Conservation (phyloP, 2,797 vertebrate genomes). For the Hyperoplus lanceolatus region DNA sequence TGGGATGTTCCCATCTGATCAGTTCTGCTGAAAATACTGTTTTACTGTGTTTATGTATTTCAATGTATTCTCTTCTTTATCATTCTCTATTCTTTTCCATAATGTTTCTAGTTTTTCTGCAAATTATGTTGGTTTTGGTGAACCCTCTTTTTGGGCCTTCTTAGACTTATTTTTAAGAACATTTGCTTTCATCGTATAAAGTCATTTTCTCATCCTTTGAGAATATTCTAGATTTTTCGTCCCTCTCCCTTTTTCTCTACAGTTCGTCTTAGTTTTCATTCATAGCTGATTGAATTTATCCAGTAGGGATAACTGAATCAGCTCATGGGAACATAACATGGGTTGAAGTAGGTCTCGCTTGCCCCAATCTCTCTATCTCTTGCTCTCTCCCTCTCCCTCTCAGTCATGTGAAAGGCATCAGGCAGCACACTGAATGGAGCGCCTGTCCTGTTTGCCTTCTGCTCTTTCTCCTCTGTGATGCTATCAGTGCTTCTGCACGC, state of each 20-base stretch:
- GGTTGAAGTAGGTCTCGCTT: constrained; percentile 33
- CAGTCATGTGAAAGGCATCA: constrained; percentile 84
- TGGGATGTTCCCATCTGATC: not conserved
- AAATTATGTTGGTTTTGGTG: not conserved
- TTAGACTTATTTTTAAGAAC: not conserved
- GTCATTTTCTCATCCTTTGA: not conserved
- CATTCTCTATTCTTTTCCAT: not conserved
- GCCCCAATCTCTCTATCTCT: constrained; percentile 33
- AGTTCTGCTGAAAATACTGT: not conserved
- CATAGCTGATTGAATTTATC: constrained; percentile 70
- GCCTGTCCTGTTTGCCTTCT: constrained; percentile 60
- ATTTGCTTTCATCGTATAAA: not conserved
- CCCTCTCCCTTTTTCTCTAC: constrained; percentile 13
- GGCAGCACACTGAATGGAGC: constrained; percentile 66
- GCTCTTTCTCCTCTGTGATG: constrained; percentile 46
- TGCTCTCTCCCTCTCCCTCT: constrained; percentile 36
- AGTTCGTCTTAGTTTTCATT: constrained; percentile 49
- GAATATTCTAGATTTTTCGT: not conserved
- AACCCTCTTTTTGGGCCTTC: not conserved
- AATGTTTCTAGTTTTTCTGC: not conserved
- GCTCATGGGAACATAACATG: constrained; percentile 64
- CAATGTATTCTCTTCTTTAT: not conserved
- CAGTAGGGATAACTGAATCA: constrained; percentile 66
- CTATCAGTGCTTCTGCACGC: constrained; percentile 26
- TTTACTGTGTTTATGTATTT: not conserved